Evolutionary conservation across 2,888 invertebrate genomes (phyloP), one percentile per base, ranked within the genome.

Genomic region (Catocala fraxini): DNA sequence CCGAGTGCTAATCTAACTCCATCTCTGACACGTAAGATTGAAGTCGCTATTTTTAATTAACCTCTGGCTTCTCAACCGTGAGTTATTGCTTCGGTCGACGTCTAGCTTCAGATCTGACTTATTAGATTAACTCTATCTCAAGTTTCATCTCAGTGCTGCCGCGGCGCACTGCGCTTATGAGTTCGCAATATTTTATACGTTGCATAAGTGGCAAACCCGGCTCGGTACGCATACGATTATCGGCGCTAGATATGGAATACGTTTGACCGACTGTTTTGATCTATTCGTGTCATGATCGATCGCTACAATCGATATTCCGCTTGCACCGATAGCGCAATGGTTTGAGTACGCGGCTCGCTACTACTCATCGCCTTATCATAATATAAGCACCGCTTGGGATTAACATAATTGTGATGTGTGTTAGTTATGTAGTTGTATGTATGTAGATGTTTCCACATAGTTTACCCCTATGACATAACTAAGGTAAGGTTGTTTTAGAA

Each of bases 31-130:
- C 84, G 81, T 85, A 80, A 86, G 86, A 91, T 89, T 90, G 89
- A 89, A 92, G 92, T 91, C 90, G 91, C 92, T 91, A 91, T 93
- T 94, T 94, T 94, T 93, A 94, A 93, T 94, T 94, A 94, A 94
- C 93, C 94, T 91, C 91, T 91, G 90, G 86, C 91, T 88, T 88
- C 89, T 88, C 89, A 87, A 88, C 86, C 82, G 86, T 89, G 90
- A 93, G 91, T 90, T 91, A 93, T 92, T 90, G 87, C 91, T 86
- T 75, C 83, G 83, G 88, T 85, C 88, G 91, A 92, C 89, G 89
- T 89, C 89, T 87, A 82, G 85, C 87, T 88, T 86, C 87, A 92
- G 92, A 93, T 94, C 89, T 93, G 88, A 92, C 90, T 94, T 93
- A 93, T 92, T 92, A 93, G 94, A 94, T 94, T 94, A 93, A 83